Evolutionary conservation across 2,888 invertebrate species (phyloP).

Genomic region (Lithosia quadra): DNA sequence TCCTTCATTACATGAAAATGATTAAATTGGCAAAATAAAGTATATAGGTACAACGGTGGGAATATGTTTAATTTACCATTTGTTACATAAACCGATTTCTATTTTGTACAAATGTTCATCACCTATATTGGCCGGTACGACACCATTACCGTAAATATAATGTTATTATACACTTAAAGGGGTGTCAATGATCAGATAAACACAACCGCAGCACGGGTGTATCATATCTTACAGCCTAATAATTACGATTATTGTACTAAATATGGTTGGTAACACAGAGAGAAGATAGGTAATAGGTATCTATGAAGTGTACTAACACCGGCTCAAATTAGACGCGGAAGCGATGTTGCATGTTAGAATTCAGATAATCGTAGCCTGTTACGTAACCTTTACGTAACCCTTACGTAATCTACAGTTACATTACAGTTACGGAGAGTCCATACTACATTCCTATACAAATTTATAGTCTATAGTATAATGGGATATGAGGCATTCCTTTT

Average conservation of each 20-base stretch:
- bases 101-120: slow-evolving; percentile 1
- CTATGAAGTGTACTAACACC: slow-evolving; percentile 38
- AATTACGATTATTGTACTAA: slow-evolving; percentile 54
- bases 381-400: neutral
- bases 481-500: neutral
- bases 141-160: slow-evolving; percentile 55
- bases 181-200: slow-evolving; percentile 64
- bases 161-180: slow-evolving; percentile 42
- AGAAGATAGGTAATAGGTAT: too few relatives aligned
- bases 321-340: slow-evolving; percentile 38
- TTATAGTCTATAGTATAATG: neutral
- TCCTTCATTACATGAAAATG: slow-evolving; percentile 23
- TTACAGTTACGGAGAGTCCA: neutral
- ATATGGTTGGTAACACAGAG: slow-evolving; percentile 27
- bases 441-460: neutral
- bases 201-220: slow-evolving; percentile 54
- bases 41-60: neutral
- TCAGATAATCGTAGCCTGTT: too few relatives aligned
- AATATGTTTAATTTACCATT: slow-evolving; percentile 3
- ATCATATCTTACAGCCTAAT: slow-evolving; percentile 56
- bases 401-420: neutral
- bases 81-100: slow-evolving; percentile 35
- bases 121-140: slow-evolving; percentile 46
- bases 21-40: slow-evolving; percentile 21
- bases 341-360: slow-evolving; percentile 15